phyloP scores from a whole-genome alignment of 2,888 invertebrate genomes.

The Polietes domitor region DNA sequence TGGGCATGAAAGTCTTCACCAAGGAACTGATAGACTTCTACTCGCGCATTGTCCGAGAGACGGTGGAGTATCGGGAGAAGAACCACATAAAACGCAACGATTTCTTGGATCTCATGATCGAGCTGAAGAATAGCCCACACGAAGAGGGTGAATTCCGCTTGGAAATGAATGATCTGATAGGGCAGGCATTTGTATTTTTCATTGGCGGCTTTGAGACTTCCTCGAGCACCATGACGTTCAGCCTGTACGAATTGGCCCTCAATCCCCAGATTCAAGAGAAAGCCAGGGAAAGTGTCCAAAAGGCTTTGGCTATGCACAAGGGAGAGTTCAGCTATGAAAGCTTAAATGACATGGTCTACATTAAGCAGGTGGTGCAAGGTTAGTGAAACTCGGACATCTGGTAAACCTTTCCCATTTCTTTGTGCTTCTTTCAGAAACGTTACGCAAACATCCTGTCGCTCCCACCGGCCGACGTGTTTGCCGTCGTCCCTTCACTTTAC shows the following conservation, averaged over 20 bases:
- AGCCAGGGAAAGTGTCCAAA: slow-evolving; percentile 69
- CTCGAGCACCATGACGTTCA: slow-evolving; percentile 81
- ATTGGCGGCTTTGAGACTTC: slow-evolving; percentile 83
- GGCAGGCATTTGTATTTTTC: slow-evolving; percentile 83
- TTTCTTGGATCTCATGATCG: slow-evolving; percentile 72
- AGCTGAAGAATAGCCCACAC: slow-evolving; percentile 66
- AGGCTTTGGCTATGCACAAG: slow-evolving; percentile 66
- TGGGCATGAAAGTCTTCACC: slow-evolving; percentile 73
- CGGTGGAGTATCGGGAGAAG: slow-evolving; percentile 68
- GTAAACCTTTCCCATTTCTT: not conserved
- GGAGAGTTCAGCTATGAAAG: slow-evolving; percentile 71
- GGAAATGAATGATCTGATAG: slow-evolving; percentile 81
- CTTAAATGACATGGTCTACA: slow-evolving; percentile 70
- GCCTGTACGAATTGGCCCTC: slow-evolving; percentile 71
- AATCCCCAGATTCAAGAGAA: slow-evolving; percentile 71
- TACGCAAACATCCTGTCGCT: slow-evolving; percentile 82
- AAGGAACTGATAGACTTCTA: slow-evolving; percentile 68
- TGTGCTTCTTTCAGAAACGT: slow-evolving; percentile 79
- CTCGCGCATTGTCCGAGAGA: slow-evolving; percentile 64
- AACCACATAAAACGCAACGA: slow-evolving; percentile 71
- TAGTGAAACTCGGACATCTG: not conserved
- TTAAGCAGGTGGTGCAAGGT: slow-evolving; percentile 72
- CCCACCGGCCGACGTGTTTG: slow-evolving; percentile 81
- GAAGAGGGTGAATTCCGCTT: slow-evolving; percentile 69
- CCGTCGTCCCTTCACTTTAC: slow-evolving; percentile 81